Evolutionary conservation across 2,888 invertebrate genomes (phyloP).

Genomic region (Chirona hameri): DNA sequence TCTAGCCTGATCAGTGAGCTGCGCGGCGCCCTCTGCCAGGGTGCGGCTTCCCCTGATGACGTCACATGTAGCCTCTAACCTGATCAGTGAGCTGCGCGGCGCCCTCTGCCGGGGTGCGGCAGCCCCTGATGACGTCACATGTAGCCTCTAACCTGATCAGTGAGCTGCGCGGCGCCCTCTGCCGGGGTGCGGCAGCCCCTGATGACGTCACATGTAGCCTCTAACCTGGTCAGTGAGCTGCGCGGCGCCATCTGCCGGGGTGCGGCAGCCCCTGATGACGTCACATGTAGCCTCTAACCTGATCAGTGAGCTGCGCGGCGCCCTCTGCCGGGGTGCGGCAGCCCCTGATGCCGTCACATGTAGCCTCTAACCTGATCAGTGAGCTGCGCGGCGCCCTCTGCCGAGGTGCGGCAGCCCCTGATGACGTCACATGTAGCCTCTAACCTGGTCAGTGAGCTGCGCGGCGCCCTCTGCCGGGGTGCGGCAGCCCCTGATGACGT

Average conservation of each 20-base stretch:
- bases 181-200: too few relatives aligned
- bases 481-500: too few relatives aligned
- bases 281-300: not conserved
- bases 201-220: constrained; percentile 37
- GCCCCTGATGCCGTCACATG: constrained; percentile 46
- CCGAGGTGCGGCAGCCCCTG: constrained; percentile 40
- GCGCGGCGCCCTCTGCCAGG: too few relatives aligned
- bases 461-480: too few relatives aligned
- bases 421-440: constrained; percentile 47
- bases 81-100: not conserved
- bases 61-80: constrained; percentile 27
- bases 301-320: not conserved
- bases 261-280: constrained; percentile 47
- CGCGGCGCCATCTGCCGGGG: constrained; percentile 47
- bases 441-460: not conserved
- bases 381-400: too few relatives aligned
- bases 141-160: not conserved
- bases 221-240: constrained; percentile 47
- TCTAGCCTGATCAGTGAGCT: not conserved
- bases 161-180: too few relatives aligned
- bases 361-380: not conserved
- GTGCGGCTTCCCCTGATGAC: constrained; percentile 47
- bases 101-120: too few relatives aligned
- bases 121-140: too few relatives aligned
- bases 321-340: too few relatives aligned